Evolutionary conservation across 2,888 invertebrate genomes (phyloP).

Genomic region (Rhamnusium bicolor): DNA sequence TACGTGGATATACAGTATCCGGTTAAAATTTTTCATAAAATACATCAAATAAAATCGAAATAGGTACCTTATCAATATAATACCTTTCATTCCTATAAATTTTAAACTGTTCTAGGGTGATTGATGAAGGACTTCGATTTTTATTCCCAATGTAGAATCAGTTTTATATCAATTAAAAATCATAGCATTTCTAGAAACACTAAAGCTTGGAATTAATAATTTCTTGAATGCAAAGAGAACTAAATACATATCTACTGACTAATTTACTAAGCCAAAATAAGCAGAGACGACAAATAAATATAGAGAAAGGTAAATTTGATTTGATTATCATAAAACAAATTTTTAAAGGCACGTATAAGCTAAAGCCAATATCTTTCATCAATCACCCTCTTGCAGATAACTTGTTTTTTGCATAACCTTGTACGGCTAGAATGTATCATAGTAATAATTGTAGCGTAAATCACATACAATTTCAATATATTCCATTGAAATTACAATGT

Average conservation of each 20-base stretch:
- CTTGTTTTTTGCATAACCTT: not conserved
- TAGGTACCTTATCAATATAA: conserved; percentile 41
- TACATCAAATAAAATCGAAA: not conserved
- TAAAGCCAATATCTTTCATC: conserved; percentile 2
- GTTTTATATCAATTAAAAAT: not conserved
- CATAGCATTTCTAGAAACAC: too few species aligned
- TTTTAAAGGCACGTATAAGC: not conserved
- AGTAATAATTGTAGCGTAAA: not conserved
- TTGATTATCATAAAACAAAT: not conserved
- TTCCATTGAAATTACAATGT: not conserved
- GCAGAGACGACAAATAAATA: not conserved
- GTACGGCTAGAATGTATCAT: not conserved
- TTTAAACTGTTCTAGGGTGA: conserved; percentile 30
- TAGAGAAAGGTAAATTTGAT: not conserved
- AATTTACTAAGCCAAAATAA: not conserved
- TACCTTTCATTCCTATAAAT: conserved; percentile 40
- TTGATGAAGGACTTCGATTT: conserved; percentile 12
- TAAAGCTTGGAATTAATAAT: too few species aligned
- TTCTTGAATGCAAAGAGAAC: too few species aligned
- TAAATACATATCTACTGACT: not conserved
- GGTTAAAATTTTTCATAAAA: too few species aligned
- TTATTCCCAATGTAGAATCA: conserved; percentile 20
- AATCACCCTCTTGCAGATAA: conserved; percentile 5
- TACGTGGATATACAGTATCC: too few species aligned
- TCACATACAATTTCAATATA: not conserved